phyloP scores from a whole-genome alignment of 2,888 invertebrate species.

The Monoplex corrugatus region DNA sequence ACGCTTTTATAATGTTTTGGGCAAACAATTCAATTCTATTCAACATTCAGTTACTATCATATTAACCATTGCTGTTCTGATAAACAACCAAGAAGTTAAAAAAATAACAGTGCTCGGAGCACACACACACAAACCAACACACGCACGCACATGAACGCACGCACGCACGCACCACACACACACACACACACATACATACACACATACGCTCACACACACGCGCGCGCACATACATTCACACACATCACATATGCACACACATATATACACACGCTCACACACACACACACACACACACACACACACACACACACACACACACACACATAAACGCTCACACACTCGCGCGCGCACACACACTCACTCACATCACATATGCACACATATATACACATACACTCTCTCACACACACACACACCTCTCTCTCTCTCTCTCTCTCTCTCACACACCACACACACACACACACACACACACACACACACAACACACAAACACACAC shows the following conservation, averaged over 20 bases:
- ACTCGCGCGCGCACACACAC: background rate
- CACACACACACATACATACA: background rate
- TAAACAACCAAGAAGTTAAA: no score
- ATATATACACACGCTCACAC: constrained; percentile 16
- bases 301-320: background rate
- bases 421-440: background rate
- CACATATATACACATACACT: background rate
- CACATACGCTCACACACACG: background rate
- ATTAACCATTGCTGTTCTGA: no score
- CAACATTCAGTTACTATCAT: no score
- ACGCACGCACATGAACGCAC: background rate
- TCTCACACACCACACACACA: background rate
- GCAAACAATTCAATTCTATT: no score
- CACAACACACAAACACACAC: background rate
- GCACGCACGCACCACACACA: background rate
- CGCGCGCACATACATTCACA: background rate
- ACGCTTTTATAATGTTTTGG: no score
- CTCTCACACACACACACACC: background rate
- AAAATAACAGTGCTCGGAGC: no score
- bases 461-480: background rate
- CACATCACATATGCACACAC: background rate
- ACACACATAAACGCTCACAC: background rate
- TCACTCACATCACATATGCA: background rate
- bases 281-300: constrained; percentile 13
- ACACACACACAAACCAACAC: background rate